Percentiles rank a stretch among this genome's conserved stretches.
These are phyloP conservation scores for Homalodisca vitripennis DNA, from an alignment of 1,140 invertebrate species.

Conservation along the genomic window DNA sequence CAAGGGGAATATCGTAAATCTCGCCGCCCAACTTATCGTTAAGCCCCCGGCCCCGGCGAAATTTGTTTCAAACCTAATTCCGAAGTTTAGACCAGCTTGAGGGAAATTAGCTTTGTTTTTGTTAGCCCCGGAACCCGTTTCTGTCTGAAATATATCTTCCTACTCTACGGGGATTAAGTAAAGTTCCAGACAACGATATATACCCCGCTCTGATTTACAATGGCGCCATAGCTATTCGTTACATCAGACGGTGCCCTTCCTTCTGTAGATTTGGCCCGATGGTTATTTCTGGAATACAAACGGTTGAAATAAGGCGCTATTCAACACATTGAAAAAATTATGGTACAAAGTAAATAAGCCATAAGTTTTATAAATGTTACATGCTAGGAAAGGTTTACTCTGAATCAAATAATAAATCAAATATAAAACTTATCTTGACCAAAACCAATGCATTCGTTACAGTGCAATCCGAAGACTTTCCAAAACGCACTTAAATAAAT, in stretches of 20 bases:
- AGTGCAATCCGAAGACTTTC: no score
- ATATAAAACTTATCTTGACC: no score
- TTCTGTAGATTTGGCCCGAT: no score
- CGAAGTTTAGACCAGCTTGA: constrained; percentile 15
- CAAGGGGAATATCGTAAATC: constrained; percentile 27
- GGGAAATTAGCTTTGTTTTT: constrained; percentile 18
- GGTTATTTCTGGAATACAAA: no score
- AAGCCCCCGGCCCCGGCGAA: constrained; percentile 4
- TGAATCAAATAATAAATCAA: no score
- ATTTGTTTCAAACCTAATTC: constrained; percentile 22
- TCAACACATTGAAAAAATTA: no score
- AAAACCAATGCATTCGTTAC: no score
- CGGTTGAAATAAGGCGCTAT: no score
- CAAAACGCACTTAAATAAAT: no score
- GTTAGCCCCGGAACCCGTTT: not conserved
- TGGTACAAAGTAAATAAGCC: no score
- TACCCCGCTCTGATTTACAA: not conserved
- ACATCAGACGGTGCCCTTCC: not conserved
- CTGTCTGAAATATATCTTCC: constrained; percentile 21
- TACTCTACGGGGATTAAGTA: constrained; percentile 20
- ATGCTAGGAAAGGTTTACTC: no score
- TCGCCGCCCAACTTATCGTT: constrained; percentile 24
- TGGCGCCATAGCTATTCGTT: not conserved
- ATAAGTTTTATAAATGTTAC: no score
- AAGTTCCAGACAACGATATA: constrained; percentile 22